Base-by-base conservation (phyloP, 2,113 vertebrate species). In the Podarcis raffonei region DNA sequence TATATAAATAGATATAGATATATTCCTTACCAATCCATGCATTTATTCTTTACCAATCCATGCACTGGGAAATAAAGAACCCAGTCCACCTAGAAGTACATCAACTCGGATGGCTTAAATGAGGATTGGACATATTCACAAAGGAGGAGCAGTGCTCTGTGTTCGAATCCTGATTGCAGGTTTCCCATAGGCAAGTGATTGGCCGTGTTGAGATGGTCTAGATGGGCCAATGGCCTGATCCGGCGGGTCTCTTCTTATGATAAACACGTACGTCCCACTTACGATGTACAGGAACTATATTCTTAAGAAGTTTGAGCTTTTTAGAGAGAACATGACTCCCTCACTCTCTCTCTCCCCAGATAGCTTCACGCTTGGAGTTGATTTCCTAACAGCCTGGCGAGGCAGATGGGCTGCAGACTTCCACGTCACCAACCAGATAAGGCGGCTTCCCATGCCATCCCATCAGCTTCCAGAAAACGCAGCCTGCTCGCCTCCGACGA, bases 341-440 rank as follows among this genome's bases (percentile, higher is more conserved):
- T 68, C 22, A 8, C 15, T 72, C 83, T 5, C 22, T 22, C 27
- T 8, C 2, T 77, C 84, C 42, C 23, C 74, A 37, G 48, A 72
- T 71, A 81, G 82, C 91, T 69, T 85, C 53, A 80, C 76, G 15
- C 72, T 25, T 8, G 74, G 86, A 86, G 39, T 87, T 90, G 88
- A 91, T 91, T 92, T 92, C 87, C 62, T 35, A 85, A 89, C 91
- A 90, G 89, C 91, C 0, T 0, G 91, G 6, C n/a, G 0, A 0
- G 71, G 86, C 94, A 96, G 95, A 94, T 91, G 95, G 93, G 75
- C 84, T 89, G 85, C 92, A 93, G 93, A 75, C 81, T 89, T n/a
- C 0, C 90, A 1, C 0, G 0, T 15, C 90, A 83, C 35, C 8
- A 53, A 5, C 76, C 57, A 35, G 93, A 90, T 90, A 89, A 27